Percentiles rank a stretch among this genome's conserved stretches.
phyloP scores from a whole-genome alignment of 64 coral and sea anemone species.

The Montipora cactus region DNA sequence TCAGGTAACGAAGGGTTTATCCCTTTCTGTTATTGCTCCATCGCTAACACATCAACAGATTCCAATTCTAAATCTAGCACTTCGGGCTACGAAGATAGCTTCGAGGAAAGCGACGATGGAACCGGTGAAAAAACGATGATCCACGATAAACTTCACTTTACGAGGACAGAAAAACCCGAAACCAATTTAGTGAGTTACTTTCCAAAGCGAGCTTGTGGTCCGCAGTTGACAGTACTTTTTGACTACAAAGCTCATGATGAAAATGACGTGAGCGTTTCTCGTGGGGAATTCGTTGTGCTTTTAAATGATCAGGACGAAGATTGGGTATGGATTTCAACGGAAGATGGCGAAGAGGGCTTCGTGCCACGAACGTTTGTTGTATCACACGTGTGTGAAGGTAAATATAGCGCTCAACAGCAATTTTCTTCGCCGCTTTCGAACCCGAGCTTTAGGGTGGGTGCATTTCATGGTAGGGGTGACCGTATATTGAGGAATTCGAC shows the following conservation, averaged over 20 bases:
- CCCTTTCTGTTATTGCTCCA: slow-evolving; percentile 79
- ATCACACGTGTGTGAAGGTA: slow-evolving; percentile 91
- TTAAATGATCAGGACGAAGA: slow-evolving; percentile 91
- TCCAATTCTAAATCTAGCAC: slow-evolving; percentile 77
- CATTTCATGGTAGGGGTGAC: too few relatives aligned
- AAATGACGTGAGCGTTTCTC: slow-evolving; percentile 78
- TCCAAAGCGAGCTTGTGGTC: slow-evolving; percentile 87
- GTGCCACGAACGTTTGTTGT: slow-evolving; percentile 89
- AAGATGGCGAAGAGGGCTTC: slow-evolving; percentile 88
- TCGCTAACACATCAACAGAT: slow-evolving; percentile 53
- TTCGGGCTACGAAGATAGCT: slow-evolving; percentile 82
- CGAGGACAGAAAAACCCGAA: not conserved
- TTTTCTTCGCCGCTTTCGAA: not conserved
- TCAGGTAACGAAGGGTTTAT: slow-evolving; percentile 85
- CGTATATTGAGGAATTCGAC: too few relatives aligned
- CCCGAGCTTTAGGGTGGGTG: too few relatives aligned
- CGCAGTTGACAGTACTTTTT: slow-evolving; percentile 85
- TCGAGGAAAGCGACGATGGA: slow-evolving; percentile 63
- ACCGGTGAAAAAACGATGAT: slow-evolving; percentile 11
- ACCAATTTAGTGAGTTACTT: slow-evolving; percentile 76
- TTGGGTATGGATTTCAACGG: slow-evolving; percentile 85
- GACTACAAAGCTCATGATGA: slow-evolving; percentile 83
- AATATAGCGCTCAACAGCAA: not conserved
- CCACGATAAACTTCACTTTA: not conserved
- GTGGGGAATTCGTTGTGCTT: slow-evolving; percentile 89